phyloP scores from a whole-genome alignment of 2,888 invertebrate species.

The Phyllotreta striolata region DNA sequence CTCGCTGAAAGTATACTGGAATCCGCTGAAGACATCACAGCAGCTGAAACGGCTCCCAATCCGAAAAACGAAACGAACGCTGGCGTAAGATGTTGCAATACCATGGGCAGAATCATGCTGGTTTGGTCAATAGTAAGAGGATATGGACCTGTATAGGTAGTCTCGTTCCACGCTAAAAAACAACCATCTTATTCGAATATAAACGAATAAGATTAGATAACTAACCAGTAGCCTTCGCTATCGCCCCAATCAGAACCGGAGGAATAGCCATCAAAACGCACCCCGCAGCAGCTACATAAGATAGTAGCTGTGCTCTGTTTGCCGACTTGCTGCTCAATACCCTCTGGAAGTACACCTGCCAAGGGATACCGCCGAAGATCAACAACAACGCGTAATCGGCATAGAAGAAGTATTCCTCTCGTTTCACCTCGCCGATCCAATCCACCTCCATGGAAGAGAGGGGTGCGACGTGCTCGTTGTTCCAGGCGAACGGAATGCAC shows the following conservation, averaged over 20 bases:
- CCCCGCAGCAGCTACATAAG: conserved; percentile 95
- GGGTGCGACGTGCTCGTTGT: conserved; percentile 84
- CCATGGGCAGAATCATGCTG: conserved; percentile 96
- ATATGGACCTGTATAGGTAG: conserved; percentile 79
- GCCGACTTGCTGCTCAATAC: conserved; percentile 97
- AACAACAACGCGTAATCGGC: conserved; percentile 88
- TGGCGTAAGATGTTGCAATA: conserved; percentile 95
- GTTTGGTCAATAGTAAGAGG: conserved; percentile 81
- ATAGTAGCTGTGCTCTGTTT: conserved; percentile 89
- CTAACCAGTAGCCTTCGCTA: conserved; percentile 92
- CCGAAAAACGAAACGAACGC: conserved; percentile 92
- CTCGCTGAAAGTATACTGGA: conserved; percentile 97
- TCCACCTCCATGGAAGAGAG: conserved; percentile 84
- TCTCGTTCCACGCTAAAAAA: conserved; percentile 90
- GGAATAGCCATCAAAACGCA: conserved; percentile 98
- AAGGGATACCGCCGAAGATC: conserved; percentile 95
- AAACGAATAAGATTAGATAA: neutral
- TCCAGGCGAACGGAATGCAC: conserved; percentile 96
- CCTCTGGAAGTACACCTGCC: conserved; percentile 99
- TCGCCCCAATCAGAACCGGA: conserved; percentile 95
- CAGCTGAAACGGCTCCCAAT: conserved; percentile 97
- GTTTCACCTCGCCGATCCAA: conserved; percentile 85
- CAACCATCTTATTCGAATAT: neutral
- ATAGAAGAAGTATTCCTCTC: conserved; percentile 81
- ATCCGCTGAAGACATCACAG: conserved; percentile 99